These are phyloP conservation scores for Disparrhopalites patrizii DNA, from an alignment of 2,888 invertebrate genomes.

Conservation along the genomic window DNA sequence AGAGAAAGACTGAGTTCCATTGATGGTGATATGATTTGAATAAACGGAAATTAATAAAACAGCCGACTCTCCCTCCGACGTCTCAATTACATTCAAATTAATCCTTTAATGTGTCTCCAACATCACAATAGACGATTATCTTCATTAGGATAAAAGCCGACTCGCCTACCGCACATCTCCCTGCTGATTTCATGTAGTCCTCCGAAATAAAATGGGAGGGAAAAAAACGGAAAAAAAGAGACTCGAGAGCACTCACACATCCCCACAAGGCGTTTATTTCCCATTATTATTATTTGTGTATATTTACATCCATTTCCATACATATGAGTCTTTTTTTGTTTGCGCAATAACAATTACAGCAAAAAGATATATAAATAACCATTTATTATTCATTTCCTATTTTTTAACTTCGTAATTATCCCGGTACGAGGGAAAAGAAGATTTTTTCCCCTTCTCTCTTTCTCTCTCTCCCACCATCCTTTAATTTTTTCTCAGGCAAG, in stretches of 20 bases:
- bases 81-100: conserved; percentile 40
- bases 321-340: neutral
- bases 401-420: conserved; percentile 17
- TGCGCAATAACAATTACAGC: neutral
- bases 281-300: too few species aligned
- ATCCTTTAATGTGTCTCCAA: conserved; percentile 32
- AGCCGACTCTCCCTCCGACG: conserved; percentile 30
- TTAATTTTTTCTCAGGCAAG: too few species aligned
- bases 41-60: conserved; percentile 38
- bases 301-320: neutral
- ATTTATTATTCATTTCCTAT: conserved; percentile 20
- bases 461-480: neutral
- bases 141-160: conserved; percentile 23
- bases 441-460: neutral
- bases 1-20: conserved; percentile 19
- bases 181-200: conserved; percentile 12
- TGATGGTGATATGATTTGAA: conserved; percentile 33
- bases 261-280: too few species aligned
- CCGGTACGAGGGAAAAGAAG: conserved; percentile 8
- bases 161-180: conserved; percentile 25
- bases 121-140: conserved; percentile 32
- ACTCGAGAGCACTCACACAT: too few species aligned
- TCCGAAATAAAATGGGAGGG: too few species aligned
- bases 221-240: too few species aligned
- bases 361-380: conserved; percentile 3